Conservation (phyloP, 2,797 vertebrate species). For the Macroramphosus scolopax region DNA sequence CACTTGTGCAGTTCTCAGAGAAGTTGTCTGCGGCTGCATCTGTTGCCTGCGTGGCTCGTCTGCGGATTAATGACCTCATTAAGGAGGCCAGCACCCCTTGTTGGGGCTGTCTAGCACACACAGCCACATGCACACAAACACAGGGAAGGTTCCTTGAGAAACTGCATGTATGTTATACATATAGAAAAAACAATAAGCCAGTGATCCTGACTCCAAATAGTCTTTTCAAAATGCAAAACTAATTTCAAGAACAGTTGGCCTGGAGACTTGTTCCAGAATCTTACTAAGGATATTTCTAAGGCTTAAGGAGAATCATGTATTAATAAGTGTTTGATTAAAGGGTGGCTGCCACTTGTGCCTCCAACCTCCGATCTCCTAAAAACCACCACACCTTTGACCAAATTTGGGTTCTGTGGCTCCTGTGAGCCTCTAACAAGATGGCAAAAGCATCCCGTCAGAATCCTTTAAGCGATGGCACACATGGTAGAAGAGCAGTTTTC, state of each 20-base stretch:
- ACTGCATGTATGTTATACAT: too few relatives aligned
- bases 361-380: conserved; percentile 13
- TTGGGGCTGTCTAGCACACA: conserved; percentile 2
- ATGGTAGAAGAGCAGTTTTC: conserved; percentile 18
- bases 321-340: too few relatives aligned
- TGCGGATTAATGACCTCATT: conserved; percentile 56
- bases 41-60: conserved; percentile 43
- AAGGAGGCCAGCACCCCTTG: conserved; percentile 13
- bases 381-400: conserved; percentile 13
- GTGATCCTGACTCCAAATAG: too few relatives aligned
- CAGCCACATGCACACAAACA: conserved; percentile 8
- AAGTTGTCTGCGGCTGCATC: conserved; percentile 36
- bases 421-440: too few relatives aligned
- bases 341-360: conserved; percentile 15
- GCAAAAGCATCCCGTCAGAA: conserved; percentile 24
- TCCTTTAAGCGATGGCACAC: conserved; percentile 23
- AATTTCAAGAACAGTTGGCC: too few relatives aligned
- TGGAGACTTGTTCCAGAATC: too few relatives aligned
- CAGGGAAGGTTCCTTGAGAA: too few relatives aligned
- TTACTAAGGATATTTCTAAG: too few relatives aligned
- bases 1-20: conserved; percentile 42
- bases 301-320: too few relatives aligned
- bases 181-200: too few relatives aligned
- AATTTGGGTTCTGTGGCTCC: conserved; percentile 31
- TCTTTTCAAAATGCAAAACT: too few relatives aligned